Evolutionary conservation across 1,140 invertebrate species (phyloP), one percentile per base, ranked within the genome.

Genomic region (Mercenaria mercenaria): DNA sequence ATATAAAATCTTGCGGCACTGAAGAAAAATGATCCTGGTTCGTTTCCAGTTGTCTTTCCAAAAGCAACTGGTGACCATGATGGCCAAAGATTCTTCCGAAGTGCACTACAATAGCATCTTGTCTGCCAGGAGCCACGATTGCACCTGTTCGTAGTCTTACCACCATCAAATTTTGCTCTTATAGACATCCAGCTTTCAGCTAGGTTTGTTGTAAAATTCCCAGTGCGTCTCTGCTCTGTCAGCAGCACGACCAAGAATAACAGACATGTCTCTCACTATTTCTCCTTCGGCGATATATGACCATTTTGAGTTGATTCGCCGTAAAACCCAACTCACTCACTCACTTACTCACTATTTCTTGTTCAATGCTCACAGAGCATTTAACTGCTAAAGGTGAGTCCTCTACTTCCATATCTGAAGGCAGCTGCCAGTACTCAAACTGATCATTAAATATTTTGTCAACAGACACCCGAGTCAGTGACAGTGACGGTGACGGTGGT

Each of bases 121-220:
- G 79, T 18, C n/a, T 91, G 56, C 77, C 61, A 91, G 1, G 79
- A 91, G 8, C 90, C 84, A 8, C 85, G 13, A 15, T 52, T 67
- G 50, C 90, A 91, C 2, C 59, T 0, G 34, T 91, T 87, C 6
- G 80, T 23, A 0, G 82, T 1, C 32, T 91, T 88, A 15, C 90
- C 90, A 10, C 79, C 84, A 77, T 88, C 84, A 76, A 77, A 91
- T 52, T 91, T 91, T 3, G 32, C 34, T 23, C 90, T 43, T 0
- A 91, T 52, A 23, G 23, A 15, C 84, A 91, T 87, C 85, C 84
- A 91, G 15, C 47, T 56, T 47, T 90, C 89, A 26, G 76, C 76
- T 4, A 87, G 11, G 29, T 90, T 90, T 8, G 59, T 82, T 0
- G 89, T 87, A 29, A 81, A 81, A 59, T 88, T 88, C 1, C 64